Conservation (phyloP, 2,113 vertebrate species). For the Toxostoma redivivum region DNA sequence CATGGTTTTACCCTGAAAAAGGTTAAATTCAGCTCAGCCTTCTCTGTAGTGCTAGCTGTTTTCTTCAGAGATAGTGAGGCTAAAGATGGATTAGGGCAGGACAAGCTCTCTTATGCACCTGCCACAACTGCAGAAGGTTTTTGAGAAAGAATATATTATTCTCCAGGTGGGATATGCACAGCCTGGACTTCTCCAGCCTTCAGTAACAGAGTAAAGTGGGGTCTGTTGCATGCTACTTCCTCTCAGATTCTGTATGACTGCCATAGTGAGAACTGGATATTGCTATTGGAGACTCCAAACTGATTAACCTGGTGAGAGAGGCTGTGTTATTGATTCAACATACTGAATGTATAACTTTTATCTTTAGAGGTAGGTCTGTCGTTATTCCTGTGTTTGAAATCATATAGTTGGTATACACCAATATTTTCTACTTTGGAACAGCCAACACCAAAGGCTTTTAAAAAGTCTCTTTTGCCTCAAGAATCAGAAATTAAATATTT, state of each 20-base stretch:
- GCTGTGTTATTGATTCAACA: background rate
- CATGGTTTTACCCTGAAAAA: background rate
- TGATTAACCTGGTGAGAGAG: background rate
- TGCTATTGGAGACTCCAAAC: background rate
- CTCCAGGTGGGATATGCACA: background rate
- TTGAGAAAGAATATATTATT: background rate
- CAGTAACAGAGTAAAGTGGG: background rate
- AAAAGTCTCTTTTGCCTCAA: constrained; percentile 6
- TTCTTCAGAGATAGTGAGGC: background rate
- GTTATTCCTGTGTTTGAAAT: constrained; percentile 30
- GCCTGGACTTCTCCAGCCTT: background rate
- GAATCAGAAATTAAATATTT: constrained; percentile 33
- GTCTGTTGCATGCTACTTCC: background rate
- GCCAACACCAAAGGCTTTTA: background rate
- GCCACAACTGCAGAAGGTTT: background rate
- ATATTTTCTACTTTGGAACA: constrained; percentile 7
- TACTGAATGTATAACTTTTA: constrained; percentile 2
- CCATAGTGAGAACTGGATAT: background rate
- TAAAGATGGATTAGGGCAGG: background rate
- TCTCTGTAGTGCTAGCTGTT: background rate
- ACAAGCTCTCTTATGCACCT: background rate
- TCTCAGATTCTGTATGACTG: background rate
- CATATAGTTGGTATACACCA: background rate
- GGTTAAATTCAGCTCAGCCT: background rate
- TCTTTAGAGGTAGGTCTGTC: constrained; percentile 18